Evolutionary conservation across 2,888 invertebrate species (phyloP), one percentile per base, ranked within the genome.

Genomic region (Lucinisca nassula): DNA sequence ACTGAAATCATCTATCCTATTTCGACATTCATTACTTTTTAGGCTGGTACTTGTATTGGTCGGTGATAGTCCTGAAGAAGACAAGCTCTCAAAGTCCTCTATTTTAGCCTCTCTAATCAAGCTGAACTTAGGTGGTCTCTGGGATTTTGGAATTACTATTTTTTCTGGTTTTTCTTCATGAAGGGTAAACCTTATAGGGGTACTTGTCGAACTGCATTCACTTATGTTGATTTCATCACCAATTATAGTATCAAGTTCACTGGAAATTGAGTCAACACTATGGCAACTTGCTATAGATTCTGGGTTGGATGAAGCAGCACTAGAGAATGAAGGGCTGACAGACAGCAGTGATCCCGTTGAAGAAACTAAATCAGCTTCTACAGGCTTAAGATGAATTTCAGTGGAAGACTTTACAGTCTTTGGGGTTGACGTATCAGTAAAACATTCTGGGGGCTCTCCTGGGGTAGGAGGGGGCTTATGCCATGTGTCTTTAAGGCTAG

Each of bases 1-100:
- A 85, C 93, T 94, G 35, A 94, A 91, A 72, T 94, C 93, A 85
- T 94, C 94, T 30, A 88, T 85, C 10, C 93, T 87, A 73, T 91
- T 90, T 70, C 90, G 76, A 0, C 82, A 84, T 35, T 92, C 92
- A 79, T 87, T 87, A 77, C 89, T 90, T 73, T 91, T 91, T 27
- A 91, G 78, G 80, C 92, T 92, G 24, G 88, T 88, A 32, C 90
- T 89, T 10, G 92, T 92, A 67, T 92, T 92, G n/a, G 92, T 89
- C 51, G 92, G 92, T n/a, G 94, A 94, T 81, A 93, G 93, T 14
- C 92, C 93, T 30, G 94, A 93, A 0, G 94, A 94, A 1, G 94
- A 94, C 73, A 92, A 82, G 21, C 84, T 92, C 35, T 93, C 93
- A 61, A 84, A 81, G 24, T 91, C 93, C 70, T 93, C 93, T 38